Base-by-base conservation (phyloP, 2,797 vertebrate species). In the Parambassis ranga region DNA sequence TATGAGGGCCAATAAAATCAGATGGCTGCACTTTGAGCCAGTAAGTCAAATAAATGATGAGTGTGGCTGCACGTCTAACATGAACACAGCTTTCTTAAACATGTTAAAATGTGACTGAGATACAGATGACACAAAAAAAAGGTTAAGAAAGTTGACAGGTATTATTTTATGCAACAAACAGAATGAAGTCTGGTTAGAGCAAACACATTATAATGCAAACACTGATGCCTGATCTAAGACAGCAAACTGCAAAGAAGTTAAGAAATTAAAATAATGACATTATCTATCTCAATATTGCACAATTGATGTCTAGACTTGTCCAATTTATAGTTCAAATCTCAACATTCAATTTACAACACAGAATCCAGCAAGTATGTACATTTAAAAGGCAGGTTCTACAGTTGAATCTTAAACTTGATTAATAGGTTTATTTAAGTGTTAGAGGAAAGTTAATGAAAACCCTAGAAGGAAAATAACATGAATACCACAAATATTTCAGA, bases 401-500 rank as follows among this genome's bases (percentile, higher is more conserved):
- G n/a, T n/a, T n/a, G n/a, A n/a, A n/a, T n/a, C n/a, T n/a, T n/a
- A n/a, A n/a, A n/a, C n/a, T n/a, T n/a, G n/a, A n/a, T n/a, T n/a
- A n/a, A n/a, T n/a, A n/a, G n/a, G n/a, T n/a, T n/a, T n/a, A n/a
- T n/a, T n/a, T n/a, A n/a, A n/a, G n/a, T n/a, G n/a, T n/a, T n/a
- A n/a, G n/a, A n/a, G n/a, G n/a, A n/a, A n/a, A n/a, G n/a, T n/a
- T n/a, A n/a, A n/a, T n/a, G n/a, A n/a, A n/a, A n/a, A n/a, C n/a
- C n/a, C n/a, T n/a, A n/a, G n/a, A n/a, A 26, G 10, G 11, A 18
- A 57, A 48, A 63, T 36, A 56, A 41, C 63, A 23, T 23, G 4
- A 61, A 19, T 20, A 27, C 1, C 15, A 36, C 49, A 60, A 69
- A 71, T 76, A 69, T 67, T 73, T 57, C 3, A 49, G n/a, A 16